A percentile compares a stretch with the other conserved stretches of the same genome.
These are phyloP conservation scores for Pteromalus puparum DNA, from an alignment of 1,140 invertebrate species.

Conservation along the genomic window DNA sequence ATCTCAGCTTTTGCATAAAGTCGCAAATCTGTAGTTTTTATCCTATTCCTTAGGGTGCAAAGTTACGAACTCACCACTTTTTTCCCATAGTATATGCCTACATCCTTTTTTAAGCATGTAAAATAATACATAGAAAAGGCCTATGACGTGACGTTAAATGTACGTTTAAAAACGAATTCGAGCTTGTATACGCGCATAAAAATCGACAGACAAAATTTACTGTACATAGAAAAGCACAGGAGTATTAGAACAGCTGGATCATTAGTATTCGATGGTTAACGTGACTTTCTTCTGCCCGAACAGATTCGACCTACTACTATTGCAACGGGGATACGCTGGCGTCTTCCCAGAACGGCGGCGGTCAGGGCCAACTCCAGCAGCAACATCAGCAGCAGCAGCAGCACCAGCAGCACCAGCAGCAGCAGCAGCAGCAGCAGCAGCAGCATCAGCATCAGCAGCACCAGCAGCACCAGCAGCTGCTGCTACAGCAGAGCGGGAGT, in stretches of 20 bases:
- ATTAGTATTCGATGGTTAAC: neutral
- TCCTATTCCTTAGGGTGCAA: no score
- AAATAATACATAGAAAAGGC: no score
- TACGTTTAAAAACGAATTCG: no score
- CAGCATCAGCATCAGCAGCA: constrained; percentile 23
- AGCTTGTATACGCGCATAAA: no score
- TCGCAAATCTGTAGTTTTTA: no score
- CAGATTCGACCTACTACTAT: constrained; percentile 82
- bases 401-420: constrained; percentile 55
- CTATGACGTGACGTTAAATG: no score
- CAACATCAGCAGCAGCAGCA: constrained; percentile 42
- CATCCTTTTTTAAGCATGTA: no score
- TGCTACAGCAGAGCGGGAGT: neutral
- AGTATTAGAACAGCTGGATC: neutral
- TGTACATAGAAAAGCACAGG: constrained; percentile 1
- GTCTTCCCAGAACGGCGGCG: constrained; percentile 73
- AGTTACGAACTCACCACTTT: no score
- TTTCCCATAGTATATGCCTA: no score
- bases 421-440: constrained; percentile 48
- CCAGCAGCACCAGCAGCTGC: neutral
- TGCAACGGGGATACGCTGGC: constrained; percentile 78
- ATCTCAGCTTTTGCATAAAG: no score
- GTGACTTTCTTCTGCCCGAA: neutral
- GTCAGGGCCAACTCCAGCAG: constrained; percentile 66
- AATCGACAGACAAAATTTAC: neutral